Evolutionary conservation across 1,140 invertebrate genomes (phyloP).

Genomic region (Armadillidium nasatum): DNA sequence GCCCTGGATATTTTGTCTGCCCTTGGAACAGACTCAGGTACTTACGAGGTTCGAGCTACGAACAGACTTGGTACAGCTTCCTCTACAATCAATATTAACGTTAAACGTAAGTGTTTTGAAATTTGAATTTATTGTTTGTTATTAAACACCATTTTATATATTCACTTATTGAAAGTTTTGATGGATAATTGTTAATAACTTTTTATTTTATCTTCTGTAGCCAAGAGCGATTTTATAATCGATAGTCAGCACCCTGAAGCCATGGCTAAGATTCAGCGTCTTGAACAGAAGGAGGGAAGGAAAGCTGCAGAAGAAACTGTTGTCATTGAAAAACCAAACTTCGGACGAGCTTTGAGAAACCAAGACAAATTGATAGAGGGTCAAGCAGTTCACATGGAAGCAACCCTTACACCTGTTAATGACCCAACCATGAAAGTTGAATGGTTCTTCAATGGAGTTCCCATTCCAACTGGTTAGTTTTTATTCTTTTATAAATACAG

Average conservation of each 20-base stretch:
- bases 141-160: no score
- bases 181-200: no score
- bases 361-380: slow-evolving; percentile 76
- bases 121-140: no score
- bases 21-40: slow-evolving; percentile 57
- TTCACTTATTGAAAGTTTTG: no score
- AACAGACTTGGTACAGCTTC: slow-evolving; percentile 62
- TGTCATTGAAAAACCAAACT: slow-evolving; percentile 76
- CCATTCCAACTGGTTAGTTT: slow-evolving; percentile 67
- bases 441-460: slow-evolving; percentile 88
- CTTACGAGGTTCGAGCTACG: slow-evolving; percentile 50
- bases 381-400: slow-evolving; percentile 88
- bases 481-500: background rate
- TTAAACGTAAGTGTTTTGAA: slow-evolving; percentile 64
- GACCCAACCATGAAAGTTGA: slow-evolving; percentile 93
- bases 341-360: slow-evolving; percentile 80
- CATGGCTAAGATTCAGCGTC: slow-evolving; percentile 80
- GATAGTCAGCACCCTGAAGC: slow-evolving; percentile 94
- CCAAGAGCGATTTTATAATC: slow-evolving; percentile 54
- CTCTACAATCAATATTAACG: slow-evolving; percentile 72
- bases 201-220: slow-evolving; percentile 41
- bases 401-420: slow-evolving; percentile 87
- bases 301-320: slow-evolving; percentile 66
- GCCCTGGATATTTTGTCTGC: slow-evolving; percentile 80
- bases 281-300: slow-evolving; percentile 79